phyloP scores from a whole-genome alignment of 2,113 vertebrate genomes.

The Naja naja region DNA sequence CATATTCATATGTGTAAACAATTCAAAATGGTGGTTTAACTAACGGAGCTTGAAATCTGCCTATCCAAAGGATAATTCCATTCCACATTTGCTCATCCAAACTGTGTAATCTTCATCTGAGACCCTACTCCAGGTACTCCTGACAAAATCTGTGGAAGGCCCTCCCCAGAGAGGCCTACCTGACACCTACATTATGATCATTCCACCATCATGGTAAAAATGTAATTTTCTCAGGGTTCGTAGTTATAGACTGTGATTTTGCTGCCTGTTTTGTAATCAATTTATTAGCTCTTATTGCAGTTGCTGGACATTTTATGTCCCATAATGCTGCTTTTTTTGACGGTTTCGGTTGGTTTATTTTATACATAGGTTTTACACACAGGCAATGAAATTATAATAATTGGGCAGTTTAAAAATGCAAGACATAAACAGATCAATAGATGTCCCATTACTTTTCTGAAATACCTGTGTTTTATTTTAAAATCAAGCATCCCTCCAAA shows the following conservation, averaged over 20 bases:
- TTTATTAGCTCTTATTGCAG: neutral
- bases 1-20: too few relatives aligned
- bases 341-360: neutral
- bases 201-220: neutral
- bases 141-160: too few relatives aligned
- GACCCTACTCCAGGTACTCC: too few relatives aligned
- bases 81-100: neutral
- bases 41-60: too few relatives aligned
- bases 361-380: neutral
- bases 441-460: neutral
- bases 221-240: neutral
- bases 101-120: neutral
- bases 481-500: neutral
- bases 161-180: neutral
- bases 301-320: neutral
- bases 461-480: neutral
- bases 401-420: neutral
- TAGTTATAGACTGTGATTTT: neutral
- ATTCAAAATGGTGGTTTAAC: too few relatives aligned
- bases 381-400: neutral
- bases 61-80: too few relatives aligned
- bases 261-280: neutral
- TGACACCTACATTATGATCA: neutral
- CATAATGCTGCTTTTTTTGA: neutral
- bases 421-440: neutral